phyloP scores from a whole-genome alignment of 1,140 invertebrate genomes.

The Scylla paramamosain region DNA sequence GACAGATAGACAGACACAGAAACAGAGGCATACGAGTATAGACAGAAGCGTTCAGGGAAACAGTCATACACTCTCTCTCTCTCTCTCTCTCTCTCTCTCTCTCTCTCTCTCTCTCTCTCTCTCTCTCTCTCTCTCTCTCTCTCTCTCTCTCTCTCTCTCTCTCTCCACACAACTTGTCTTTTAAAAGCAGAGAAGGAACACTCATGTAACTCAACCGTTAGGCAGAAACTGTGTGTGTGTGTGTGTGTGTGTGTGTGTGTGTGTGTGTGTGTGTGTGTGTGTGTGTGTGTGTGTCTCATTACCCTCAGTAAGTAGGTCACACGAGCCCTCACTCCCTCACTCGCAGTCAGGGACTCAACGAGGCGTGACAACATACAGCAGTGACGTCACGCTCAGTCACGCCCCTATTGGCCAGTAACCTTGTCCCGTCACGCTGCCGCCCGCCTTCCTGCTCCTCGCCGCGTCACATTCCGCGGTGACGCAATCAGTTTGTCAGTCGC shows the following conservation, averaged over 20 bases:
- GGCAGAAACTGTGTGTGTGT: too few species aligned
- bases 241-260: too few species aligned
- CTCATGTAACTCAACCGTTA: too few species aligned
- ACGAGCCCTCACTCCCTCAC: too few species aligned
- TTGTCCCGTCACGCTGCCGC: too few species aligned
- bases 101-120: slow-evolving; percentile 54
- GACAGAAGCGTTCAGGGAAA: background rate
- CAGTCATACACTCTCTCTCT: slow-evolving; percentile 32
- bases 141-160: slow-evolving; percentile 43
- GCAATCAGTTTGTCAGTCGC: background rate
- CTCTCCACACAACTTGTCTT: background rate
- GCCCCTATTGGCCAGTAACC: too few species aligned
- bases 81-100: slow-evolving; percentile 46
- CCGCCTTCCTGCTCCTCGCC: background rate
- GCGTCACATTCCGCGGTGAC: background rate
- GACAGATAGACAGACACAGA: background rate
- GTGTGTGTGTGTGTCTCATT: background rate
- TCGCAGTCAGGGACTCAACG: background rate
- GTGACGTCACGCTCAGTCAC: background rate
- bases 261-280: background rate
- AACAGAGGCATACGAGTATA: background rate
- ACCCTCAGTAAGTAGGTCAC: background rate
- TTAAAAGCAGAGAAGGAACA: too few species aligned
- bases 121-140: slow-evolving; percentile 50
- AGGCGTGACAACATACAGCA: background rate